Evolutionary conservation across 2,113 vertebrate species (phyloP).

Genomic region (Crotalus horridus): DNA sequence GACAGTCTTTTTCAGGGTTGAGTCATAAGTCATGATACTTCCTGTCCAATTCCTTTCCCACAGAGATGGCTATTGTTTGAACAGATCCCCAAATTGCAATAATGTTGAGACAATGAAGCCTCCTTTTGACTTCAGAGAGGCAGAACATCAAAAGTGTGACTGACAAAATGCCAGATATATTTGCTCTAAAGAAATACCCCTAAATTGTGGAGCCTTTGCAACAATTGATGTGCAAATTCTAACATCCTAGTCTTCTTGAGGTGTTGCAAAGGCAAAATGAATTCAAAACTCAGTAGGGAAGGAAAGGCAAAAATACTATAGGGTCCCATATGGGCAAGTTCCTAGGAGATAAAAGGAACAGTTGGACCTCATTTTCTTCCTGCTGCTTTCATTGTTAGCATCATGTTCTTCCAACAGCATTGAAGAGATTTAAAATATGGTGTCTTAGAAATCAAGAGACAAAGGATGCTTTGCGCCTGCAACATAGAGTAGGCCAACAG

Average conservation of each 20-base stretch:
- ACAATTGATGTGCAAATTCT: conserved; percentile 21
- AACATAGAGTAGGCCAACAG: not conserved
- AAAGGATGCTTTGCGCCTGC: not conserved
- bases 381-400: not conserved
- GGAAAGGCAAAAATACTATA: not conserved
- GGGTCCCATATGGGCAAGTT: not conserved
- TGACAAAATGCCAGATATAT: conserved; percentile 30
- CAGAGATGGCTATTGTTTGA: fast-evolving
- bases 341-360: not conserved
- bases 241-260: conserved; percentile 18
- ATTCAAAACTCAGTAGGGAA: not conserved
- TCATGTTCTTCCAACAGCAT: not conserved
- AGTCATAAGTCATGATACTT: not conserved
- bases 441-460: not conserved
- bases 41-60: not conserved
- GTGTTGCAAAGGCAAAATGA: conserved; percentile 10
- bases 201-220: conserved; percentile 8
- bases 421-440: not conserved
- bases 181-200: conserved; percentile 28
- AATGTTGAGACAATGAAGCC: not conserved
- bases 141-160: conserved; percentile 22
- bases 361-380: not conserved
- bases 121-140: not conserved
- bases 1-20: not conserved
- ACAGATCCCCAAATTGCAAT: not conserved